Evolutionary conservation across 2,888 invertebrate genomes (phyloP).

Genomic region (Drosophila bunnanda): DNA sequence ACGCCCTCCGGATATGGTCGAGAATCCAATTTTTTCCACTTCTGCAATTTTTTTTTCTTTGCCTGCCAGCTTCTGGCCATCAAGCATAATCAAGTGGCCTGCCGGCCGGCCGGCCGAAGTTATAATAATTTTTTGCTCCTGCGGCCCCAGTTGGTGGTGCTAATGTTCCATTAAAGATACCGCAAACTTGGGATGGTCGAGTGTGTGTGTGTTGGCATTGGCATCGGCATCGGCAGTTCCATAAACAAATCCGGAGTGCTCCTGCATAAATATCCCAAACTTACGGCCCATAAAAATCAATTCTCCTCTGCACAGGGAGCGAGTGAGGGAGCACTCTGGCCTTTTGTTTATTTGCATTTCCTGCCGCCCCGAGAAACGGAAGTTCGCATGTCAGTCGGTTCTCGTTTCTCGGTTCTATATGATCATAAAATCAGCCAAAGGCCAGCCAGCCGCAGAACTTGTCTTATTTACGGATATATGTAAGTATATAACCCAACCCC

Average conservation of each 20-base stretch:
- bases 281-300: constrained; percentile 78
- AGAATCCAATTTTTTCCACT: constrained; percentile 44
- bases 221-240: constrained; percentile 32
- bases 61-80: constrained; percentile 50
- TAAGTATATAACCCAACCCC: constrained; percentile 8
- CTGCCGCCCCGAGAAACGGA: constrained; percentile 56
- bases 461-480: constrained; percentile 33
- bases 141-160: constrained; percentile 25
- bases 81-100: constrained; percentile 64
- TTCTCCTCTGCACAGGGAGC: constrained; percentile 47
- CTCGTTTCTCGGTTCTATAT: constrained; percentile 12
- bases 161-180: constrained; percentile 47
- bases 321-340: constrained; percentile 45
- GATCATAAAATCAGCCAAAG: constrained; percentile 51
- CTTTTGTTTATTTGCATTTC: constrained; percentile 79
- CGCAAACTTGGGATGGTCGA: constrained; percentile 24
- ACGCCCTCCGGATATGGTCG: constrained; percentile 56
- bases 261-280: constrained; percentile 72
- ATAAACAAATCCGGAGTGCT: constrained; percentile 49
- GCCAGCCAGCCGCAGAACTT: constrained; percentile 44
- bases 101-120: constrained; percentile 27
- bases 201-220: constrained; percentile 16
- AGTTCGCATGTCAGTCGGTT: constrained; percentile 46
- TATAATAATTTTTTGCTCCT: constrained; percentile 27
- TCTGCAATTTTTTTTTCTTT: constrained; percentile 24